Evolutionary conservation across 1,140 invertebrate genomes (phyloP).

Genomic region (Neotoxoptera formosana): DNA sequence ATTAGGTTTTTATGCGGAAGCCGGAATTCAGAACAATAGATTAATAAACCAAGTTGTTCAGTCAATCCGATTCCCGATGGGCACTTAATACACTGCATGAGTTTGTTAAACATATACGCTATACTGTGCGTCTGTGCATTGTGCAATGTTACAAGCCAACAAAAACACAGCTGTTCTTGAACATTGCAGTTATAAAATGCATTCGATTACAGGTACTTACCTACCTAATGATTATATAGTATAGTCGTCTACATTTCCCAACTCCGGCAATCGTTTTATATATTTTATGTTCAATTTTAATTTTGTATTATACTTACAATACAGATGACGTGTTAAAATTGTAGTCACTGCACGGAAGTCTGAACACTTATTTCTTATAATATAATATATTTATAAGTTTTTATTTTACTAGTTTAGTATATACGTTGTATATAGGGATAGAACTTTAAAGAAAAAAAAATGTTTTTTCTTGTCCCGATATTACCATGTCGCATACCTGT

Average conservation of each 20-base stretch:
- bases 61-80: neutral
- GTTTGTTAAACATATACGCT: neutral
- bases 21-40: neutral
- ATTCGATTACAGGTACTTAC: neutral
- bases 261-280: neutral
- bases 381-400: neutral
- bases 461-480: neutral
- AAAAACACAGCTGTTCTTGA: neutral
- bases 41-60: neutral
- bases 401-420: neutral
- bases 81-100: neutral
- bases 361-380: too few species aligned
- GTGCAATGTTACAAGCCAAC: neutral
- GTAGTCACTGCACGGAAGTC: too few species aligned
- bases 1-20: neutral
- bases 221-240: neutral
- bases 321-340: neutral
- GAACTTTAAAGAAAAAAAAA: neutral
- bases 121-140: neutral
- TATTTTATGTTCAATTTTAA: neutral
- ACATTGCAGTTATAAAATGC: neutral
- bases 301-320: neutral
- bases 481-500: neutral
- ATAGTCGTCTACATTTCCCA: neutral
- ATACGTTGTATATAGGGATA: neutral